Percentiles rank a stretch among this genome's conserved stretches.
These are phyloP conservation scores for Leptura quadrifasciata DNA, from an alignment of 2,888 invertebrate genomes.

Conservation along the genomic window DNA sequence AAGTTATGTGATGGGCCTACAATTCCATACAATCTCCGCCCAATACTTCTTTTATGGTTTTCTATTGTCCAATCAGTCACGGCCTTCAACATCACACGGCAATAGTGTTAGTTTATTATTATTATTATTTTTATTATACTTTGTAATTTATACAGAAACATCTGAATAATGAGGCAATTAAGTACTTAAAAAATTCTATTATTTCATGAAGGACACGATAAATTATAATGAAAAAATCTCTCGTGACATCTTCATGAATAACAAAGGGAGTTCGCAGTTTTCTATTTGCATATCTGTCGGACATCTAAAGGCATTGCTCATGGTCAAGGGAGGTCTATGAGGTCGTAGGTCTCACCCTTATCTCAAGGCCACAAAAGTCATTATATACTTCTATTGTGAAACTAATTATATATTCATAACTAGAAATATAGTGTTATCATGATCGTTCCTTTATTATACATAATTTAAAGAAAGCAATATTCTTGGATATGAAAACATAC, in stretches of 20 bases:
- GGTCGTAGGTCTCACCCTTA: not conserved
- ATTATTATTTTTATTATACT: not conserved
- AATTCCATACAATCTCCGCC: no score
- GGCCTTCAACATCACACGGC: no score
- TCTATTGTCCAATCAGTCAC: no score
- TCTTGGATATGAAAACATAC: no score
- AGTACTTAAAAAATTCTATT: not conserved
- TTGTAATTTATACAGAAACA: not conserved
- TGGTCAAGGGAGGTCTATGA: constrained; percentile 27
- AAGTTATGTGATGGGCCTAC: no score
- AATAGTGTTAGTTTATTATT: not conserved
- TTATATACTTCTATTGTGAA: not conserved
- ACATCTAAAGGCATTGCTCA: constrained; percentile 35
- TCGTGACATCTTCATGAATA: constrained; percentile 17
- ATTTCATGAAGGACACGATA: not conserved
- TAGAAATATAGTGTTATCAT: not conserved
- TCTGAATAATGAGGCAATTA: not conserved
- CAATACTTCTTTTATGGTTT: no score
- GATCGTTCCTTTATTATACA: not conserved
- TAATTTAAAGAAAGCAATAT: not conserved
- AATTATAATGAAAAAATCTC: not conserved
- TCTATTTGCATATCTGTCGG: constrained; percentile 35
- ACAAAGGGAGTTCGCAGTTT: constrained; percentile 6
- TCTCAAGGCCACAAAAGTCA: constrained; percentile 4
- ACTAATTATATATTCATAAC: constrained; percentile 12